Evolutionary conservation across 2,113 vertebrate species (phyloP), one percentile per base, ranked within the genome.

Genomic region (Accipiter cooperii): DNA sequence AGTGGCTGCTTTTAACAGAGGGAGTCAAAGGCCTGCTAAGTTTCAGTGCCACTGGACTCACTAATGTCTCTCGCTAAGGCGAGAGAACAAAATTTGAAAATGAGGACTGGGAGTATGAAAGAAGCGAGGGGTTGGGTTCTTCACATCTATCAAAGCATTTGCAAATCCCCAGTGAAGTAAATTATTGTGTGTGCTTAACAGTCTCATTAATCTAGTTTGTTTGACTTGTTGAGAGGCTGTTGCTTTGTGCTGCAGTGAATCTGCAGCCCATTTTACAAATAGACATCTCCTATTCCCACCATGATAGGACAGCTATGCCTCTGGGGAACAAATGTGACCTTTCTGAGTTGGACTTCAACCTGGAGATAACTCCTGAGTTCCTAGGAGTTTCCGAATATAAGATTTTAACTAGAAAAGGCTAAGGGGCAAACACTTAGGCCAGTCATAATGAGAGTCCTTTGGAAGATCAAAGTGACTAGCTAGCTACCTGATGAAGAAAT

Each of bases 131-230:
- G 54, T 42, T 95, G 78, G 16, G 66, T 58, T 96, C 58, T 80
- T 68, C 83, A 60, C 38, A 86, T 90, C 36, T 26, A 89, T 79
- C 80, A 89, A 93, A 84, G 65, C 9, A 84, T 84, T 83, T 88
- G 22, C 29, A 88, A 77, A 93, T 74, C 71, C 70, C 55, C 44
- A 36, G 38, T 76, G 78, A 91, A 51, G 49, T 77, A 94, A 94
- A 94, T 91, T 93, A 69, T 85, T 70, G 16, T 80, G 77, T 65
- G 17, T 85, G 54, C 24, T 75, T 80, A 93, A 95, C 68, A 90
- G 52, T 52, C 29, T 80, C 81, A 87, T 95, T 94, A 77, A 90
- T 96, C 79, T 86, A 58, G 38, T 85, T 93, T 94, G 81, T 77
- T 91, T 90, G 89, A 91, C 55, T 86, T 76, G 79, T 65, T 0